phyloP scores from a whole-genome alignment of 2,113 vertebrate genomes.

The Pangasianodon hypophthalmus region DNA sequence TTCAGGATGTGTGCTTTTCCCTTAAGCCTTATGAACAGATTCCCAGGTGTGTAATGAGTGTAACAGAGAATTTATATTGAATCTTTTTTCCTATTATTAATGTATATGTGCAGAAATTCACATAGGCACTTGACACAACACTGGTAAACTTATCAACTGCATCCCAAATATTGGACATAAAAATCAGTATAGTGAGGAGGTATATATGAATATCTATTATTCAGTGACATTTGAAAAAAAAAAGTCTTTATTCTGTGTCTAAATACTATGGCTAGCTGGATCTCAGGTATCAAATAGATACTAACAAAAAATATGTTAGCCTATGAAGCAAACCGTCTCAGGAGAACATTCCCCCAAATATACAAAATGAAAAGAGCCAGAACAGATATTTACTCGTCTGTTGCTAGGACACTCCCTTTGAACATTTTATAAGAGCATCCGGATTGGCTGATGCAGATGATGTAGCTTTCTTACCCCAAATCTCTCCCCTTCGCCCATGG shows the following conservation, averaged over 20 bases:
- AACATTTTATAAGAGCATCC: constrained; percentile 70
- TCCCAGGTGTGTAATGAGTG: background rate
- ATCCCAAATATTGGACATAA: background rate
- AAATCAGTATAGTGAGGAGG: background rate
- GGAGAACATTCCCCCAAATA: background rate
- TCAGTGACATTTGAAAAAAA: background rate
- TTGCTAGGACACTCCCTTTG: constrained; percentile 86
- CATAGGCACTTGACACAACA: background rate
- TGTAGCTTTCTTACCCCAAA: constrained; percentile 77
- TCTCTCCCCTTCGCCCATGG: constrained; percentile 74
- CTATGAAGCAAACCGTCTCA: background rate
- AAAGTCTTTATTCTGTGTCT: background rate
- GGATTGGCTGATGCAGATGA: constrained; percentile 75
- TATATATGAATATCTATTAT: background rate
- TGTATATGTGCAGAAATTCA: background rate
- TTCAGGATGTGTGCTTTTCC: background rate
- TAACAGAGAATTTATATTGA: background rate
- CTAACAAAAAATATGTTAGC: background rate
- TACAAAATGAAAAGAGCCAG: constrained; percentile 64
- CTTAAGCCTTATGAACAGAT: constrained; percentile 54
- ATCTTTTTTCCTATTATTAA: background rate
- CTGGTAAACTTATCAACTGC: background rate
- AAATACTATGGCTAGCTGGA: background rate
- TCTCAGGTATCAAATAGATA: background rate
- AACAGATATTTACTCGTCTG: constrained; percentile 77